Base-by-base conservation (phyloP, 2,797 vertebrate genomes). In the Amblyopsis hoosieri region DNA sequence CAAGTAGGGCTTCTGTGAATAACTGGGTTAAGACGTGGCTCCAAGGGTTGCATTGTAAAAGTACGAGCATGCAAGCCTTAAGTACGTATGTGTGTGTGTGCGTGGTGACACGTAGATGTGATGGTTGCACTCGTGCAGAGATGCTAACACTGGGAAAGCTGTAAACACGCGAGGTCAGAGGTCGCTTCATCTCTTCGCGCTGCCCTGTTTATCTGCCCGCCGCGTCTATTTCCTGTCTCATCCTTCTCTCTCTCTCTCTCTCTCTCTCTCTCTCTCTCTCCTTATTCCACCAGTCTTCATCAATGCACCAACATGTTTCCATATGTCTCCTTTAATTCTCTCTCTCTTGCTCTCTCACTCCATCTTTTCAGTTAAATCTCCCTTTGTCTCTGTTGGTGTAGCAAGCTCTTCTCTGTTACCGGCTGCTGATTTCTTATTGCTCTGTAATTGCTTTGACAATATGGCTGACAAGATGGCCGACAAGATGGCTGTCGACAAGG, bases 11-110 rank as follows among this genome's bases (percentile, higher is more conserved):
- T 86, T 79, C 74, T 85, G 75, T 7, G 69, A 76, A 83, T 80
- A 90, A 87, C 72, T 90, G 62, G 89, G 89, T 88, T 91, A 91
- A 90, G 87, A 85, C 81, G 84, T 89, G 77, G 83, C 88, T 89
- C 45, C 75, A 74, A 87, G 89, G 85, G 71, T 66, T 83, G 81
- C n/a, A 81, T 83, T 87, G 78, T 85, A 80, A 83, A 79, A 71
- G 54, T 67, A 62, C 31, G 75, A 72, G 79, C 8, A 54, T 72
- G 64, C 69, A 64, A 81, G 78, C 78, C 85, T 78, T 60, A 78
- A 67, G 78, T 80, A 67, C 68, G 60, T 70, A 69, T 73, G 69
- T 47, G 72, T 60, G 45, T 56, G 58, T 57, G 31, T 67, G 75
- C 61, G 51, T 62, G 72, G 69, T 85, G 87, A 90, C 89, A 81